Percentiles rank a stretch among this genome's conserved stretches.
Evolutionary conservation across 2,888 invertebrate species (phyloP).

Genomic region (Cenopis cana): DNA sequence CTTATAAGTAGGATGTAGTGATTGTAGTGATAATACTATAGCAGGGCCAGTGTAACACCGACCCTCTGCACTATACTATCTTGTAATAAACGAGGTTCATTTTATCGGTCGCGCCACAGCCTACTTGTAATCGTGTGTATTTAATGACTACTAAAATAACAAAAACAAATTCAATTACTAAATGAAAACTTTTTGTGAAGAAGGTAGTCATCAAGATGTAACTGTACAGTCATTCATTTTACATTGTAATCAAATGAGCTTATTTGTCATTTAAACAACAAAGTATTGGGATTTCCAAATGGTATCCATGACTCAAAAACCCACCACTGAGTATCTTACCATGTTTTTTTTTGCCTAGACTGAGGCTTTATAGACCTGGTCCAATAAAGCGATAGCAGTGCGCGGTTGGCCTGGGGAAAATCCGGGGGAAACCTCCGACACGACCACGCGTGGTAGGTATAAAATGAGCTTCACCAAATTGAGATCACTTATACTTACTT

Average conservation of each 20-base stretch:
- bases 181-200: conserved; percentile 13
- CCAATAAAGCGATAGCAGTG: no score
- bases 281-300: conserved; percentile 27
- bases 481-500: no score
- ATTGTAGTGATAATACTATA: background rate
- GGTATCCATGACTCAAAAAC: conserved; percentile 7
- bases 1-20: conserved; percentile 9
- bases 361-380: no score
- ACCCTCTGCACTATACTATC: background rate
- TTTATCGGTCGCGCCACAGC: background rate
- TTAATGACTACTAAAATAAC: background rate
- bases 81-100: background rate
- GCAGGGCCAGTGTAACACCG: background rate
- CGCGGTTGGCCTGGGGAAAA: no score
- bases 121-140: conserved; percentile 1
- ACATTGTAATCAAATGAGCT: conserved; percentile 20
- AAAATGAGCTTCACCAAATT: no score
- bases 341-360: no score
- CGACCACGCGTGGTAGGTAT: no score
- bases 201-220: conserved; percentile 6
- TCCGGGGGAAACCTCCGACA: no score
- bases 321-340: background rate
- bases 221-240: conserved; percentile 7
- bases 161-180: conserved; percentile 15
- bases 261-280: conserved; percentile 32